These are phyloP conservation scores for Limnephilus auricula DNA, from an alignment of 2,888 invertebrate species.

Conservation along the genomic window DNA sequence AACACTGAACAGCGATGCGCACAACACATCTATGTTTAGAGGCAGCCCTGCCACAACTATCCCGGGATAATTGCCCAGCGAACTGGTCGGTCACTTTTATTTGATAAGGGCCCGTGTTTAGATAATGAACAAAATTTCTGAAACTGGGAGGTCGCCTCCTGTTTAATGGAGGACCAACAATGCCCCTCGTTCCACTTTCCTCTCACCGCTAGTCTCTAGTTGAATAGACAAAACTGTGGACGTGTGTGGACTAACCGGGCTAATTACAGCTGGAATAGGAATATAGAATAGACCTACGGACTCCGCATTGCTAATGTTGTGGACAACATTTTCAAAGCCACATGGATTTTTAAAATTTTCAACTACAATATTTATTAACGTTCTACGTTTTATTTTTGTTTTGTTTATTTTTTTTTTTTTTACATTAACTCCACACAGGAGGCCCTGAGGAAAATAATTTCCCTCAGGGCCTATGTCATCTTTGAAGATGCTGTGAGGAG, in stretches of 20 bases:
- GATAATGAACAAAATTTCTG: conserved; percentile 43
- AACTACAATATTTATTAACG: background rate
- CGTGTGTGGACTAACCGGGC: conserved; percentile 34
- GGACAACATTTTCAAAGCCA: background rate
- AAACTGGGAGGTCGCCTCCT: conserved; percentile 36
- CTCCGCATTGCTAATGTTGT: background rate
- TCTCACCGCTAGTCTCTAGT: background rate
- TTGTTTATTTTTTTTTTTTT: no score
- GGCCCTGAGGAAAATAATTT: no score
- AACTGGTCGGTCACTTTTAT: conserved; percentile 42
- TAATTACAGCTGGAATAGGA: conserved; percentile 9
- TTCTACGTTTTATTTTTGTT: no score
- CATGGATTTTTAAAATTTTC: background rate
- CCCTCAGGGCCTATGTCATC: no score
- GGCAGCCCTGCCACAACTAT: background rate
- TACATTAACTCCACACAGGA: no score
- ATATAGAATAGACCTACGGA: background rate
- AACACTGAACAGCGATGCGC: background rate
- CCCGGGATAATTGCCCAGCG: conserved; percentile 39
- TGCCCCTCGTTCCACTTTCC: background rate
- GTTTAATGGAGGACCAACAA: conserved; percentile 26
- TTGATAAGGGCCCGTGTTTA: conserved; percentile 40
- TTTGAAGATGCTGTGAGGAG: no score
- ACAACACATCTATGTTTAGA: background rate
- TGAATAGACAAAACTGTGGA: conserved; percentile 23